Percentiles rank a stretch among this genome's conserved stretches.
Evolutionary conservation across 2,113 vertebrate genomes (phyloP).

Genomic region (Rallus limicola): DNA sequence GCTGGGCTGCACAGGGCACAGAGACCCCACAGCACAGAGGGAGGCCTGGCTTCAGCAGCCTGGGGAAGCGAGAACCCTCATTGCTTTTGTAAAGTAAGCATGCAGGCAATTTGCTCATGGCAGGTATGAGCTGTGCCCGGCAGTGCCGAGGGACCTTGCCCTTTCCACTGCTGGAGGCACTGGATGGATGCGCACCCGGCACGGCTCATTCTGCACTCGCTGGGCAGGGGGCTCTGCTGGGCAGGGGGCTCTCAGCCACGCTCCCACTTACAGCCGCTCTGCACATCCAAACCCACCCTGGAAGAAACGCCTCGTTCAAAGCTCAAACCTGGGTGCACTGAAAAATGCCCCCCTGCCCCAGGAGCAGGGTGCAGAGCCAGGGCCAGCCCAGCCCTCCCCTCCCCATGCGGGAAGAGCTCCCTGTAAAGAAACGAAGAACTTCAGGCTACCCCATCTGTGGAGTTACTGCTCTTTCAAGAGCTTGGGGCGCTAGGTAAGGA

Average conservation of each 20-base stretch:
- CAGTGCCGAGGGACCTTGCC: background rate
- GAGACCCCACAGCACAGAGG: accelerated
- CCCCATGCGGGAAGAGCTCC: background rate
- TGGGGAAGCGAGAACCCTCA: background rate
- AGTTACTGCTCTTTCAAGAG: background rate
- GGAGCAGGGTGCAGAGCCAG: accelerated
- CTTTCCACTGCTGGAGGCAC: background rate
- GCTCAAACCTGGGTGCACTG: background rate
- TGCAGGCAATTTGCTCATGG: background rate
- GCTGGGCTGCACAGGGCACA: too few species aligned
- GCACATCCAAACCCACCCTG: background rate
- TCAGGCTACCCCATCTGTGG: background rate
- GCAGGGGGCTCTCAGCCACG: background rate
- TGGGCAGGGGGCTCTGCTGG: background rate
- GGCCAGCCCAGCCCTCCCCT: background rate
- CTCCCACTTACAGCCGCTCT: background rate
- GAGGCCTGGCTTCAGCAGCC: background rate
- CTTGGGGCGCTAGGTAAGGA: background rate
- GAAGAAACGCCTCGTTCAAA: background rate
- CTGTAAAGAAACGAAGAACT: background rate
- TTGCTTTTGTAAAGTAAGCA: background rate
- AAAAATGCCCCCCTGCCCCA: background rate
- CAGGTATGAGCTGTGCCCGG: background rate
- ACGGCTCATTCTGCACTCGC: background rate
- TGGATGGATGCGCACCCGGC: too few species aligned